Evolutionary conservation across 2,797 vertebrate genomes (phyloP).

Genomic region (Melanotaenia trifasciata): DNA sequence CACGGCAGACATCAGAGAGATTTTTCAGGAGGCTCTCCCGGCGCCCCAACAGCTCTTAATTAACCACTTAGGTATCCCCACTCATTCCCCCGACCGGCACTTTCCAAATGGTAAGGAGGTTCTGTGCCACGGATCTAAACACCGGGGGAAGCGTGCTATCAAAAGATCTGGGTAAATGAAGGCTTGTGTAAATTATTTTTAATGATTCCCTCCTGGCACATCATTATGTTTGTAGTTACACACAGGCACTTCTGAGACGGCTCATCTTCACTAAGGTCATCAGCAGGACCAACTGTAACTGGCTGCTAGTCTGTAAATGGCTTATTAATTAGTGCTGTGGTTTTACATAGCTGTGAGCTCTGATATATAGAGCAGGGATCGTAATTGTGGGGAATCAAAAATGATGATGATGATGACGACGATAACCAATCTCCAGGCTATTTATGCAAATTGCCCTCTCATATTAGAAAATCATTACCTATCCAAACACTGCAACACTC

Average conservation of each 20-base stretch:
- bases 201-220: slow-evolving; percentile 99
- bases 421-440: slow-evolving; percentile 99
- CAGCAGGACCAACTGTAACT: slow-evolving; percentile 95
- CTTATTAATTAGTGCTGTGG: slow-evolving; percentile 99
- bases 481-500: slow-evolving; percentile 98
- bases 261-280: slow-evolving; percentile 97
- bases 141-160: slow-evolving; percentile 97
- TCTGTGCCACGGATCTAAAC: slow-evolving; percentile 93
- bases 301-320: slow-evolving; percentile 98
- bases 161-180: slow-evolving; percentile 99
- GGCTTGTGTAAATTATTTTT: slow-evolving; percentile 99
- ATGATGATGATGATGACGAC: slow-evolving; percentile 85
- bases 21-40: slow-evolving; percentile 98
- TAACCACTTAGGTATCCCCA: slow-evolving; percentile 99
- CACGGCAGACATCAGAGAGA: slow-evolving; percentile 99
- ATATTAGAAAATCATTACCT: slow-evolving; percentile 99
- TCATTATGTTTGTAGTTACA: slow-evolving; percentile 99
- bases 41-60: slow-evolving; percentile 99
- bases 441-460: slow-evolving; percentile 98
- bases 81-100: slow-evolving; percentile 91
- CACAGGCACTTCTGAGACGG: slow-evolving; percentile 98
- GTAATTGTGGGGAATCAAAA: slow-evolving; percentile 97
- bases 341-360: slow-evolving; percentile 99
- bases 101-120: slow-evolving; percentile 94
- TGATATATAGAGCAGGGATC: slow-evolving; percentile 98